Percentiles rank a stretch among this genome's conserved stretches.
Evolutionary conservation across 2,888 invertebrate genomes (phyloP).

Genomic region (Scrobipalpa atriplicella): DNA sequence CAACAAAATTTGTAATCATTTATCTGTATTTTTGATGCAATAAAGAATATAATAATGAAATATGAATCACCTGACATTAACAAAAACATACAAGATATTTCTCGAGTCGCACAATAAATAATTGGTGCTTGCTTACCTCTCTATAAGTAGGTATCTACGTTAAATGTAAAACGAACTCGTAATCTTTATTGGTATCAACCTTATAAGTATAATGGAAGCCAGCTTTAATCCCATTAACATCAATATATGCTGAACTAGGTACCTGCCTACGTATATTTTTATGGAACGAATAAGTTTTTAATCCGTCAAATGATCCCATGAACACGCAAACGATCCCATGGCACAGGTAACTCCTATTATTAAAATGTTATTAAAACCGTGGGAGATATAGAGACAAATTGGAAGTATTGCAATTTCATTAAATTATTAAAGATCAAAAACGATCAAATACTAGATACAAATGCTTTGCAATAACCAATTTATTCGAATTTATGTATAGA

Average conservation of each 20-base stretch:
- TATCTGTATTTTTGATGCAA: too few species aligned
- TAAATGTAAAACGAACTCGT: conserved; percentile 42
- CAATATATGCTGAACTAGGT: conserved; percentile 58
- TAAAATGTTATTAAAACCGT: background rate
- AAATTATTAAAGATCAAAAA: too few species aligned
- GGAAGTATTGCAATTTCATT: too few species aligned
- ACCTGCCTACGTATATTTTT: conserved; percentile 51
- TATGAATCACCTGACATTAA: background rate
- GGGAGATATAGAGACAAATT: background rate
- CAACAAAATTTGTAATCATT: too few species aligned
- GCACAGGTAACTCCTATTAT: conserved; percentile 48
- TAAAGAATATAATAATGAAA: too few species aligned
- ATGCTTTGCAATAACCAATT: too few species aligned
- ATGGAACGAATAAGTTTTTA: conserved; percentile 63
- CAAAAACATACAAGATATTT: conserved; percentile 26
- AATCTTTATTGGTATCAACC: conserved; percentile 66
- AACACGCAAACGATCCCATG: conserved; percentile 54
- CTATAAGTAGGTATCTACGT: conserved; percentile 34
- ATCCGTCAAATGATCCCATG: conserved; percentile 62
- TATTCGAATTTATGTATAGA: too few species aligned
- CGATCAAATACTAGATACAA: too few species aligned
- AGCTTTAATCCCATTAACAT: conserved; percentile 68
- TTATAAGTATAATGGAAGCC: conserved; percentile 63
- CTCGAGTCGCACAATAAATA: too few species aligned
- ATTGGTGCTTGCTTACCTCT: background rate